Evolutionary conservation across 1,140 invertebrate species (phyloP), one percentile per base, ranked within the genome.

Genomic region (Drosophila littoralis): DNA sequence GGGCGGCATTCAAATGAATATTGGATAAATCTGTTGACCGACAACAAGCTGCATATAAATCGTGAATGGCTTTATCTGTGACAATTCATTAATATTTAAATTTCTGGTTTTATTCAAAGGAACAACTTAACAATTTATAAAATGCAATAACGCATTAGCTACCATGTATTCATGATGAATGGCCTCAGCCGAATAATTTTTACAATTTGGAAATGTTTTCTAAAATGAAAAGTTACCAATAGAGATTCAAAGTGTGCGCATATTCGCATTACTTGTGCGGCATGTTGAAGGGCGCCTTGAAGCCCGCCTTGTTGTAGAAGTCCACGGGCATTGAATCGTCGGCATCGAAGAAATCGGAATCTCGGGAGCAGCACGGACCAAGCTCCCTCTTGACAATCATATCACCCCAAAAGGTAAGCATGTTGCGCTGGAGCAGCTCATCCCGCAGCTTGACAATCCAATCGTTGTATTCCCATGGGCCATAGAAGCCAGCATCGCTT

Each of bases 381-480:
- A 92, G 52, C 66, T 89, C 80, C 32, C 78, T n/a, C 42, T 81
- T 75, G 0, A 91, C 90, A 28, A 91, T 73, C 42, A 71, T 76
- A 6, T 91, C 78, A 6, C 71, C 50, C 90, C 90, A 91, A 15
- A 91, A 91, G n/a, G 80, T 70, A 1, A 89, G 2, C 48, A 89
- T 72, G 15, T 83, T 7, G 0, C 67, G 58, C 6, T 70, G 17
- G 0, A 91, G 51, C 8, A 91, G 38, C 50, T 89, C 81, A 42
- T 90, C 81, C 7, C 91, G 77, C 2, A 91, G 32, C n/a, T 43
- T 76, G 6, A 74, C 50, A 72, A 91, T 83, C 90, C 90, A 91
- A 1, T 78, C 71, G 22, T 91, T 91, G 38, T 77, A 91, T 1
- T 51, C 51, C 10, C 55, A 70, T 0, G 90, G 90, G 0, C 68